Evolutionary conservation across 2,797 vertebrate species (phyloP).

Genomic region (Phalanger gymnotis): DNA sequence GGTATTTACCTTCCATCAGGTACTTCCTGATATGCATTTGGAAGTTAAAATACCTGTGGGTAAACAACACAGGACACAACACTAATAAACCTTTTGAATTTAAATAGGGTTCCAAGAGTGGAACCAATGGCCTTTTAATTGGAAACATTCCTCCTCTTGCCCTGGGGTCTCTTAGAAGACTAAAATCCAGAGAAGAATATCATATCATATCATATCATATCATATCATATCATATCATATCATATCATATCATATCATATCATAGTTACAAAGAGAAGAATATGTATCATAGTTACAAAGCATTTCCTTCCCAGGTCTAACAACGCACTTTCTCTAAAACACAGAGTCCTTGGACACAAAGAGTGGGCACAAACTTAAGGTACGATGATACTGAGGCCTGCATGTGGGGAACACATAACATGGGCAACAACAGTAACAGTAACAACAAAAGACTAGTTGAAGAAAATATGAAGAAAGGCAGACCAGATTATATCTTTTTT

Average conservation of each 20-base stretch:
- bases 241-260: no score
- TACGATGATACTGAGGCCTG: background rate
- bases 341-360: background rate
- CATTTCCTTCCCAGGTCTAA: background rate
- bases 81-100: background rate
- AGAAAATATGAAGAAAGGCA: constrained; percentile 33
- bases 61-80: background rate
- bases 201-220: no score
- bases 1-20: background rate
- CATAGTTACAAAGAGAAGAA: no score
- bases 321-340: background rate
- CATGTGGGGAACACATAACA: background rate
- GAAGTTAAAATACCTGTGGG: background rate
- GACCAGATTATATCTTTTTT: constrained; percentile 8
- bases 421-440: background rate
- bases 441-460: background rate
- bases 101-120: background rate
- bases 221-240: no score
- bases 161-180: background rate
- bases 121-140: background rate
- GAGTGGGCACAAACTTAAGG: background rate
- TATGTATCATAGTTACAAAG: background rate
- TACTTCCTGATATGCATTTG: background rate
- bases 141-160: background rate
- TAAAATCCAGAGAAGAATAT: background rate